These are phyloP conservation scores for Saccopteryx leptura DNA, from an alignment of 2,113 vertebrate species.

Conservation along the genomic window DNA sequence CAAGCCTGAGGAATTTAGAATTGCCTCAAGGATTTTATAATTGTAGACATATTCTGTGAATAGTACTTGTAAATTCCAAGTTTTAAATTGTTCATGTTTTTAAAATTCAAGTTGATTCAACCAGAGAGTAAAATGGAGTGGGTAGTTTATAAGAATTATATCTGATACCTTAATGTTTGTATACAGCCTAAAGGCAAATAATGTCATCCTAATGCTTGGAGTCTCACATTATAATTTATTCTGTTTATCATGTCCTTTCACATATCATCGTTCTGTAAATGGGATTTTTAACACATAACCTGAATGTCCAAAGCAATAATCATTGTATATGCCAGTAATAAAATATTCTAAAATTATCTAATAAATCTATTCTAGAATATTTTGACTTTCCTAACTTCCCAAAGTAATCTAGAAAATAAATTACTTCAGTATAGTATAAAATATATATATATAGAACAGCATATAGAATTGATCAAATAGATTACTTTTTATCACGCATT, in stretches of 20 bases:
- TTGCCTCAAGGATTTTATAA: constrained; percentile 55
- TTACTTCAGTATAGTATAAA: not conserved
- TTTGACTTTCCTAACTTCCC: not conserved
- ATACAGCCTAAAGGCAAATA: not conserved
- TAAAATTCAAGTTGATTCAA: not conserved
- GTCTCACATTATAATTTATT: not conserved
- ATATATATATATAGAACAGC: not conserved
- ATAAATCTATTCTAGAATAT: not conserved
- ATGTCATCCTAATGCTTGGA: not conserved
- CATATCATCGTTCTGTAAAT: not conserved
- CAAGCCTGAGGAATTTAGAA: constrained; percentile 39
- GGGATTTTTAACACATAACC: not conserved
- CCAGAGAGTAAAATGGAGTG: constrained; percentile 23
- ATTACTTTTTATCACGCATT: constrained; percentile 5
- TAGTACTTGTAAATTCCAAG: constrained; percentile 17
- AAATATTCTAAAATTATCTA: constrained; percentile 6
- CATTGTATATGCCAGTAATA: not conserved
- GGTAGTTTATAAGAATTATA: not conserved
- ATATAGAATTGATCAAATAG: not conserved
- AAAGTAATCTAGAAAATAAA: constrained; percentile 15
- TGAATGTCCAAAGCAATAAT: not conserved
- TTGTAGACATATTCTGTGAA: constrained; percentile 5
- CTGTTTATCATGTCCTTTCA: not conserved
- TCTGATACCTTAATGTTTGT: not conserved
- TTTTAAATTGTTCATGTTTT: constrained; percentile 16